A percentile compares a stretch with the other conserved stretches of the same genome.
These are phyloP conservation scores for Drosophila biarmipes DNA, from an alignment of 1,140 invertebrate genomes.

Conservation along the genomic window DNA sequence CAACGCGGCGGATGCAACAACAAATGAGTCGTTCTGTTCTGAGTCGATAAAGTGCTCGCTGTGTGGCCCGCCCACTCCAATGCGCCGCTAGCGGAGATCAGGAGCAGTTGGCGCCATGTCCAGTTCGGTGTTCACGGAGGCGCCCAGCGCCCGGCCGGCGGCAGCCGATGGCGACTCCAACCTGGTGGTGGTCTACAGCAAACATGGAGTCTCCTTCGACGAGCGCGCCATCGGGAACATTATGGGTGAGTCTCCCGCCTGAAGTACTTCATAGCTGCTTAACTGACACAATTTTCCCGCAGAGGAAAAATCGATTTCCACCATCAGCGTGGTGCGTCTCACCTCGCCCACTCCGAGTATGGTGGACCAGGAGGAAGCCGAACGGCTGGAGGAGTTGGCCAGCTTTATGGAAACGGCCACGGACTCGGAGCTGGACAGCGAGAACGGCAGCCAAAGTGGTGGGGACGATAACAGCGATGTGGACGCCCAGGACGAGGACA, in stretches of 20 bases:
- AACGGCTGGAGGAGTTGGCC: constrained; percentile 65
- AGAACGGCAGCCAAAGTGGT: constrained; percentile 49
- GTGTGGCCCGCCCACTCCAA: constrained; percentile 14
- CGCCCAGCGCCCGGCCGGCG: constrained; percentile 46
- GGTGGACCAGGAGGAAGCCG: constrained; percentile 78
- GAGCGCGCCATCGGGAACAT: constrained; percentile 89
- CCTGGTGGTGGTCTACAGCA: constrained; percentile 90
- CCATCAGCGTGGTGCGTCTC: constrained; percentile 80
- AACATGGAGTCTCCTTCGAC: constrained; percentile 90
- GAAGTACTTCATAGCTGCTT: not conserved
- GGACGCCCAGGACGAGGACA: constrained; percentile 62
- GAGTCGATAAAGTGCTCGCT: constrained; percentile 23
- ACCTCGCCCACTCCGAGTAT: constrained; percentile 84
- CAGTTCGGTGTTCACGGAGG: constrained; percentile 79
- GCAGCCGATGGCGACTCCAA: constrained; percentile 64
- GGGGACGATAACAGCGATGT: constrained; percentile 55
- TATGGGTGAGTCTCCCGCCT: constrained; percentile 86
- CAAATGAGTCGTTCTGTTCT: constrained; percentile 51
- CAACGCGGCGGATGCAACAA: constrained; percentile 67
- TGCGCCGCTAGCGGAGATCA: constrained; percentile 33
- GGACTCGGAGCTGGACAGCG: constrained; percentile 61
- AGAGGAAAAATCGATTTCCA: constrained; percentile 79
- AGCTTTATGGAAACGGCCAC: constrained; percentile 49
- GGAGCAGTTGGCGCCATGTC: constrained; percentile 56
- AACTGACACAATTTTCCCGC: constrained; percentile 15